Evolutionary conservation across 1,140 invertebrate species (phyloP), one percentile per base, ranked within the genome.

Genomic region (Kradibia gibbosae): DNA sequence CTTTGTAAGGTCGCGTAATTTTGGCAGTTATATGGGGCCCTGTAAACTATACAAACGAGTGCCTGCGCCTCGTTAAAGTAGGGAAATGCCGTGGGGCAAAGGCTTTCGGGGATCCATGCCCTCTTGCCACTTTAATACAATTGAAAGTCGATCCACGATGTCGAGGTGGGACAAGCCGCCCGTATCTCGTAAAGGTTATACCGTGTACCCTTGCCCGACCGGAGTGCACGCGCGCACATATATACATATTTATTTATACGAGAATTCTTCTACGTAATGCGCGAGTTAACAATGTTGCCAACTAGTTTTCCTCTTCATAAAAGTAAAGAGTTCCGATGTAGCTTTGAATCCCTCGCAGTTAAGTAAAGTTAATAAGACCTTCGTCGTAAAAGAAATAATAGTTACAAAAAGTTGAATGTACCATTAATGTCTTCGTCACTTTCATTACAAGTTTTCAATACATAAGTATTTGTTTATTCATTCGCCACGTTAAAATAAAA

Each of bases 91-190:
- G 8, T 45, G 67, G 53, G 60, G 73, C 15, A 60, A n/a, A 8
- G 60, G 80, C 76, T 77, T 74, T 17, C 42, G 34, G 72, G 77
- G 67, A 45, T 53, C 72, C 62, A 34, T 8, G 22, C 42, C 60
- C 71, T 73, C 71, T 39, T 22, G 60, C 65, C 72, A 83, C 74
- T 82, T 71, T 85, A 82, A 83, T 83, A 60, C 80, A 84, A 85
- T 86, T 83, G 84, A 84, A 82, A 83, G 80, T 81, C 78, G 81
- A 82, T 83, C 81, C 55, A 22, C 3, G 62, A 42, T 71, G 73
- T 70, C 53, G 67, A 28, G 25, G 42, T 45, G 22, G 42, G 22
- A 67, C 20, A 50, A 15, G 15, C 15, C n/a, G 36, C 48, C 42
- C n/a, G 50, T 20, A 48, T 25, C n/a, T 42, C 39, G n/a, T 31